These are phyloP conservation scores for Drosophila sechellia DNA, from an alignment of 1,140 invertebrate genomes.

Conservation along the genomic window DNA sequence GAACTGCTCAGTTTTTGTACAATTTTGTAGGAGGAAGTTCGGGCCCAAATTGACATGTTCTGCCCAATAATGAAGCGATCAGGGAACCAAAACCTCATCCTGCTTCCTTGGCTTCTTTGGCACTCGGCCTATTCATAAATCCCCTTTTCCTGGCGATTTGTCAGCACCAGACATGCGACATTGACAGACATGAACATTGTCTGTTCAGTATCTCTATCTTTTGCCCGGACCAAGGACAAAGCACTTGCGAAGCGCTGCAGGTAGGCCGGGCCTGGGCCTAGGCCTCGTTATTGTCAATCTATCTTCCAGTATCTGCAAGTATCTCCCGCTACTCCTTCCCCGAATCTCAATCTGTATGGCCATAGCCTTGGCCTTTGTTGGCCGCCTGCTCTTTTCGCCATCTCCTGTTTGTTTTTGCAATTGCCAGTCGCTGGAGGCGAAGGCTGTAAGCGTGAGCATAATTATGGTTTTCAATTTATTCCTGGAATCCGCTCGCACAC, in stretches of 20 bases:
- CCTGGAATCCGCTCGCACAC: conserved; percentile 49
- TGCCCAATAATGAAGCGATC: conserved; percentile 74
- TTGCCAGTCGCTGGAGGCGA: conserved; percentile 44
- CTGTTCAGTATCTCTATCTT: conserved; percentile 8
- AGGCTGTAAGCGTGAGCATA: conserved; percentile 68
- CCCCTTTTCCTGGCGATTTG: conserved; percentile 64
- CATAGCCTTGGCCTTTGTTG: conserved; percentile 26
- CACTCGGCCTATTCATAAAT: conserved; percentile 66
- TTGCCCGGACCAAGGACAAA: conserved; percentile 45
- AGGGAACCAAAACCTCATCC: conserved; percentile 44
- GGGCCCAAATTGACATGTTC: conserved; percentile 69
- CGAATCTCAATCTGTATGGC: neutral
- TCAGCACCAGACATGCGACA: conserved; percentile 62
- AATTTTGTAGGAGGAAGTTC: conserved; percentile 24
- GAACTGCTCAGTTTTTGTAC: conserved; percentile 43
- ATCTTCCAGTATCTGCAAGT: conserved; percentile 38
- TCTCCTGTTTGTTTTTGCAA: conserved; percentile 64
- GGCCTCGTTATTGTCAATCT: conserved; percentile 52
- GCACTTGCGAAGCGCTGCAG: conserved; percentile 43
- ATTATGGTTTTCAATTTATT: conserved; percentile 77
- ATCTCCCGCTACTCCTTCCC: conserved; percentile 10
- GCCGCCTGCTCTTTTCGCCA: conserved; percentile 53
- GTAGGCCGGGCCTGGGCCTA: conserved; percentile 20
- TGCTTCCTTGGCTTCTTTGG: conserved; percentile 18
- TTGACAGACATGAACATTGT: conserved; percentile 62